phyloP scores from a whole-genome alignment of 2,888 invertebrate species.

The Galerucella pusilla region DNA sequence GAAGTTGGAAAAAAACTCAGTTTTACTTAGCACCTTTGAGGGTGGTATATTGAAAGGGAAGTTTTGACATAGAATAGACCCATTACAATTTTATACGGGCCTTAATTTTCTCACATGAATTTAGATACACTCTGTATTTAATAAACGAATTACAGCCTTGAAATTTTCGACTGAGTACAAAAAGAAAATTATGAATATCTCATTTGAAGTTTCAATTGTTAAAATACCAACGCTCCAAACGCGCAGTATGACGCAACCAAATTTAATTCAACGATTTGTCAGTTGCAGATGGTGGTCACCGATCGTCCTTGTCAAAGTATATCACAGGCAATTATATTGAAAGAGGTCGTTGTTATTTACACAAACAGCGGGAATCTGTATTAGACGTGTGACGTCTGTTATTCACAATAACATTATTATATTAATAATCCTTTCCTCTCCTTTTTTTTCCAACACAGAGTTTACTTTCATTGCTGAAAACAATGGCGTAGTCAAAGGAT shows the following conservation, averaged over 20 bases:
- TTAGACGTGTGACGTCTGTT: constrained; percentile 17
- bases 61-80: too few relatives aligned
- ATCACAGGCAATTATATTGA: constrained; percentile 17
- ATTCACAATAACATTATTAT: constrained; percentile 21
- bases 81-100: too few relatives aligned
- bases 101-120: too few relatives aligned
- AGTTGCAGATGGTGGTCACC: constrained; percentile 24
- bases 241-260: constrained; percentile 2
- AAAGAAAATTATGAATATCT: background rate
- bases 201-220: background rate
- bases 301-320: constrained; percentile 22
- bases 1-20: too few relatives aligned
- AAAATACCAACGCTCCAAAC: background rate
- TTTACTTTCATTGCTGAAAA: constrained; percentile 3
- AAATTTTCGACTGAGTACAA: background rate
- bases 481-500: background rate
- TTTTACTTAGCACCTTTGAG: too few relatives aligned
- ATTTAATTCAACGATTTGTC: constrained; percentile 15
- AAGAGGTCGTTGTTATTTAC: constrained; percentile 19
- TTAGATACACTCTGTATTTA: too few relatives aligned
- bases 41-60: too few relatives aligned
- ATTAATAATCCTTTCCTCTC: background rate
- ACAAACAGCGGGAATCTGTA: constrained; percentile 21
- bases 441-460: background rate
- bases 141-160: too few relatives aligned